phyloP scores from a whole-genome alignment of 1,140 invertebrate species.

The Arctopsyche grandis region DNA sequence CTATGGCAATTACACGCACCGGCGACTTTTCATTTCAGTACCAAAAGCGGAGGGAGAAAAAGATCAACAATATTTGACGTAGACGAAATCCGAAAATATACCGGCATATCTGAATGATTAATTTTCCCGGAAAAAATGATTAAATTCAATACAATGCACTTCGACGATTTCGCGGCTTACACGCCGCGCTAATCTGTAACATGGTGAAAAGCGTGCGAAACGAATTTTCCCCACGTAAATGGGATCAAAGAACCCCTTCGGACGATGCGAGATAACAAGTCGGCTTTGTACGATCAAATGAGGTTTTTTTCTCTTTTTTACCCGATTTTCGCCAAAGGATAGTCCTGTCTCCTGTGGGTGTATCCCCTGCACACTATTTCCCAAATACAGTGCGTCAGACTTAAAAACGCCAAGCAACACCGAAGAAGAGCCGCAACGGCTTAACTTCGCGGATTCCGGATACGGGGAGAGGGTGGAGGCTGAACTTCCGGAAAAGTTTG shows the following conservation, averaged over 20 bases:
- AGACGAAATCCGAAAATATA: conserved; percentile 21
- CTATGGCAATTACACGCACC: conserved; percentile 40
- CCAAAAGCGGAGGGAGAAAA: not conserved
- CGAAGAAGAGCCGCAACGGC: not conserved
- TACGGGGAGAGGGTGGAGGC: not conserved
- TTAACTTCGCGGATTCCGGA: no score
- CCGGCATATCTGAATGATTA: no score
- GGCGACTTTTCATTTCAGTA: conserved; percentile 20
- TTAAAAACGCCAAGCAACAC: not conserved
- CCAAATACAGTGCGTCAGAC: not conserved
- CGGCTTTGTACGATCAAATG: conserved; percentile 9
- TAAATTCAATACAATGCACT: not conserved
- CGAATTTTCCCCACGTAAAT: not conserved
- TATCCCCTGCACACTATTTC: not conserved
- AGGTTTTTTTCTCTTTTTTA: not conserved
- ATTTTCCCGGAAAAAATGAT: no score
- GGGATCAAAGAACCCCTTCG: conserved; percentile 5
- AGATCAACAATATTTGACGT: conserved; percentile 29
- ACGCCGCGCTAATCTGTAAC: not conserved
- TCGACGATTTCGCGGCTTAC: no score
- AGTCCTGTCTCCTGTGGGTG: not conserved
- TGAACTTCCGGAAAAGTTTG: conserved; percentile 3
- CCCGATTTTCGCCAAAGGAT: not conserved
- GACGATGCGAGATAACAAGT: conserved; percentile 18
- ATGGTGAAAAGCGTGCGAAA: not conserved